Percentiles rank a stretch among this genome's conserved stretches.
Conservation (phyloP, 2,113 vertebrate genomes). For the Ceyx cyanopectus region DNA sequence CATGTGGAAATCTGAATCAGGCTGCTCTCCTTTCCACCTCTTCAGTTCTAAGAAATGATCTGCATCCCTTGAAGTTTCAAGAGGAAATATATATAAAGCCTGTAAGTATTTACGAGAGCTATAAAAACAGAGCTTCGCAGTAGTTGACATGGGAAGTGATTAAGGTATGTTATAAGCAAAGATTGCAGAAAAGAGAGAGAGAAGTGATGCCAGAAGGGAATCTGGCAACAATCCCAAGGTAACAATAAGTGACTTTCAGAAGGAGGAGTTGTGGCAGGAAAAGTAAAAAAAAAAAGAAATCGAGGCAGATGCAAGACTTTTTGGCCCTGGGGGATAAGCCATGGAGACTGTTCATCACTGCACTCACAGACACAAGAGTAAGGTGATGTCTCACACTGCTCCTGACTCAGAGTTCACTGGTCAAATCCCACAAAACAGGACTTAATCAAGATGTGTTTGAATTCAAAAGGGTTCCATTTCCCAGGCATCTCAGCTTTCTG, state of each 20-base stretch:
- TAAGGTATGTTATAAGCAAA: constrained; percentile 40
- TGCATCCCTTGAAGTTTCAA: neutral
- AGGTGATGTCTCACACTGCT: neutral
- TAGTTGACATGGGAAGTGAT: constrained; percentile 60
- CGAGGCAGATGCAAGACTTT: neutral
- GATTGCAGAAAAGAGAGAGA: constrained; percentile 18
- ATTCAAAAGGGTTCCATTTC: constrained; percentile 23
- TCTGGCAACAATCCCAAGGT: neutral
- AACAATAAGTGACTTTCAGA: constrained; percentile 29
- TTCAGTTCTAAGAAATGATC: neutral
- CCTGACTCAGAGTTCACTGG: neutral
- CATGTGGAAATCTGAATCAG: neutral
- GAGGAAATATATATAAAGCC: constrained; percentile 43
- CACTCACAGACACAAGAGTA: neutral
- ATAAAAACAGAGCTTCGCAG: constrained; percentile 34
- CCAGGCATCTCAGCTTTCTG: constrained; percentile 38
- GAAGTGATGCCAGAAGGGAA: constrained; percentile 35
- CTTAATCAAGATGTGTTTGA: constrained; percentile 20
- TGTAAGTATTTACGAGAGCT: constrained; percentile 38
- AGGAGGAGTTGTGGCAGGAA: constrained; percentile 35
- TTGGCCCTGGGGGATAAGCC: neutral
- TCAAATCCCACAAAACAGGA: constrained; percentile 7
- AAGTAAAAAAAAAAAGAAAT: constrained; percentile 18
- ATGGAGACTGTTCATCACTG: neutral
- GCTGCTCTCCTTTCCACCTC: neutral